phyloP scores from a whole-genome alignment of 92 coral and sea anemone species.

The Diadumene lineata region DNA sequence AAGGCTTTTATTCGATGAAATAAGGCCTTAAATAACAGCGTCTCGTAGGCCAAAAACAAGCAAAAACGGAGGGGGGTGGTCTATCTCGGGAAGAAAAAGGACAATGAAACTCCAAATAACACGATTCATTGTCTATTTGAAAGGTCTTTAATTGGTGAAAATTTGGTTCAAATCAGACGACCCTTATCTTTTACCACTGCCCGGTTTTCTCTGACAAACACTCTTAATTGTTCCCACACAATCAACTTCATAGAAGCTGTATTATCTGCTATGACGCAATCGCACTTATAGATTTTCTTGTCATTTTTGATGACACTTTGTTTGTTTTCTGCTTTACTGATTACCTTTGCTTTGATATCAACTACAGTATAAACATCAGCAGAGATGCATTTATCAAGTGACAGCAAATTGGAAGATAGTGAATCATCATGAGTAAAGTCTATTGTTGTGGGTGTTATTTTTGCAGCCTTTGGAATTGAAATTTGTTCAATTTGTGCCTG shows the following conservation, averaged over 20 bases:
- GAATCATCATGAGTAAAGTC: background rate
- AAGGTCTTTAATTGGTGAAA: no score
- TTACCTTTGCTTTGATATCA: conserved; percentile 32
- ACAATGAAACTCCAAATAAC: no score
- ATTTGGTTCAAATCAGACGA: no score
- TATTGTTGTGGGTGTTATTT: background rate
- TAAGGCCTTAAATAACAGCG: no score
- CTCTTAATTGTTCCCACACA: conserved; percentile 43
- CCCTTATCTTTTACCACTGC: no score
- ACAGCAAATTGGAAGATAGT: background rate
- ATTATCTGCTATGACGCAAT: conserved; percentile 48
- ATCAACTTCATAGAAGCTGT: conserved; percentile 34
- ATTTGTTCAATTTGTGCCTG: background rate
- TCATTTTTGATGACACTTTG: conserved; percentile 29
- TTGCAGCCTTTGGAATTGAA: background rate
- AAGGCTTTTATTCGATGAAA: no score
- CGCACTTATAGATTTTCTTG: conserved; percentile 34
- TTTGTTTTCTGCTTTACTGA: conserved; percentile 41
- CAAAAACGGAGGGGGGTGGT: no score
- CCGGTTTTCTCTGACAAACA: no score
- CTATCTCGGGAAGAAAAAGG: no score
- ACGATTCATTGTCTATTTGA: no score
- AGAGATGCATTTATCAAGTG: conserved; percentile 37
- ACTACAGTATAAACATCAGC: conserved; percentile 36
- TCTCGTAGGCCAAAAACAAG: no score